These are phyloP conservation scores for Neodontobutis hainanensis DNA, from an alignment of 2,113 vertebrate genomes.

Conservation along the genomic window DNA sequence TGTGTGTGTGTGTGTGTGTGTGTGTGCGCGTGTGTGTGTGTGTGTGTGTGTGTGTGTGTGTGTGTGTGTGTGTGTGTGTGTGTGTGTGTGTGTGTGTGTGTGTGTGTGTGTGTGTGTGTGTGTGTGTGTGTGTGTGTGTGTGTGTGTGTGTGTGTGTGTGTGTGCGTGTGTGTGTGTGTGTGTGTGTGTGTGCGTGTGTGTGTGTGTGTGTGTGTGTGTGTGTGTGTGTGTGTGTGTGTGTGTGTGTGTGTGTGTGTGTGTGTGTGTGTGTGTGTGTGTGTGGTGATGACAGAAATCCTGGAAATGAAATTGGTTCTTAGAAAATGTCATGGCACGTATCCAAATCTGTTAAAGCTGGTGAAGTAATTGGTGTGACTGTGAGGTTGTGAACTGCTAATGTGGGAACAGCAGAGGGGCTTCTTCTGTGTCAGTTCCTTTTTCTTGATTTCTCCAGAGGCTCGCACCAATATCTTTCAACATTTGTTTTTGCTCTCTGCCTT, in stretches of 20 bases:
- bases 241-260: slow-evolving; percentile 5
- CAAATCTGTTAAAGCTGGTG: too few species aligned
- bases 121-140: not conserved
- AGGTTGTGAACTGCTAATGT: too few species aligned
- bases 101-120: not conserved
- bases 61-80: not conserved
- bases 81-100: not conserved
- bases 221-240: slow-evolving; percentile 8
- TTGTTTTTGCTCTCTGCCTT: too few species aligned
- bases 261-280: not conserved
- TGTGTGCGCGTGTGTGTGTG: not conserved
- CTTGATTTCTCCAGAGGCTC: not conserved
- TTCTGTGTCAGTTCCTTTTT: not conserved
- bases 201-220: slow-evolving; percentile 18
- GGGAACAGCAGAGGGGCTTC: too few species aligned
- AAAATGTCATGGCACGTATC: too few species aligned
- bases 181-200: slow-evolving; percentile 12
- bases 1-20: too few species aligned
- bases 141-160: slow-evolving; percentile 6
- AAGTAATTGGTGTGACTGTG: not conserved
- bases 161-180: slow-evolving; percentile 7
- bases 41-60: not conserved
- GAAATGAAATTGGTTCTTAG: too few species aligned
- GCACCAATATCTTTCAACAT: too few species aligned
- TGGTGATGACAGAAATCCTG: not conserved